Conservation (phyloP, 2,113 vertebrate species). For the Cyphomyrus plagiostoma region DNA sequence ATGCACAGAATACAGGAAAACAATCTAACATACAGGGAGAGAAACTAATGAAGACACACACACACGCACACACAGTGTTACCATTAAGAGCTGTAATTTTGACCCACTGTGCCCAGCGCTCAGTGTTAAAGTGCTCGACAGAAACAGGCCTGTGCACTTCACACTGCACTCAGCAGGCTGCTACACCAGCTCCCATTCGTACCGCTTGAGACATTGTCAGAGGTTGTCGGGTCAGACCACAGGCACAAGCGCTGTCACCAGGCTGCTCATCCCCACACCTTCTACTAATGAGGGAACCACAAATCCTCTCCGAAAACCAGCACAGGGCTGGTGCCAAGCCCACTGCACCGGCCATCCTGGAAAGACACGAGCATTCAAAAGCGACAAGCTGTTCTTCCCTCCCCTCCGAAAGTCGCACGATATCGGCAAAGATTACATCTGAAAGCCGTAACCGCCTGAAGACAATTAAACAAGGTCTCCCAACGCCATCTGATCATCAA, state of each 20-base stretch:
- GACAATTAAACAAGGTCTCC: slow-evolving; percentile 43
- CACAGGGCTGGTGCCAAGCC: slow-evolving; percentile 39
- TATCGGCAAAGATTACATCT: slow-evolving; percentile 32
- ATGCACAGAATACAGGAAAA: not conserved
- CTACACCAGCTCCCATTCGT: not conserved
- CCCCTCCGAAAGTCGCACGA: slow-evolving; percentile 37
- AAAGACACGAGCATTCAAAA: slow-evolving; percentile 20
- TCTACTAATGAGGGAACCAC: slow-evolving; percentile 37
- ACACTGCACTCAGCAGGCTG: not conserved
- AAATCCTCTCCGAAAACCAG: slow-evolving; percentile 35
- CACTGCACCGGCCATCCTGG: slow-evolving; percentile 27
- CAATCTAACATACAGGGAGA: not conserved
- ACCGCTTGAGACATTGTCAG: not conserved
- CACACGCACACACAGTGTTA: not conserved
- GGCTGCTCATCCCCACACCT: slow-evolving; percentile 40
- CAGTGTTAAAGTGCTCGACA: not conserved
- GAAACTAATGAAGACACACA: not conserved
- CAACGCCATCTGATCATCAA: slow-evolving; percentile 36
- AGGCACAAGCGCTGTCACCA: slow-evolving; percentile 34
- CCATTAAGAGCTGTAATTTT: not conserved
- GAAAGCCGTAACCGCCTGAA: slow-evolving; percentile 34
- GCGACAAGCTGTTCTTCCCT: slow-evolving; percentile 29
- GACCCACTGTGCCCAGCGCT: not conserved
- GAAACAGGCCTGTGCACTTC: not conserved
- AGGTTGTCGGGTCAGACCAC: not conserved